A percentile compares a stretch with the other conserved stretches of the same genome.
These are phyloP conservation scores for Phrynocephalus vlangalii DNA, from an alignment of 2,797 vertebrate genomes.

Conservation along the genomic window DNA sequence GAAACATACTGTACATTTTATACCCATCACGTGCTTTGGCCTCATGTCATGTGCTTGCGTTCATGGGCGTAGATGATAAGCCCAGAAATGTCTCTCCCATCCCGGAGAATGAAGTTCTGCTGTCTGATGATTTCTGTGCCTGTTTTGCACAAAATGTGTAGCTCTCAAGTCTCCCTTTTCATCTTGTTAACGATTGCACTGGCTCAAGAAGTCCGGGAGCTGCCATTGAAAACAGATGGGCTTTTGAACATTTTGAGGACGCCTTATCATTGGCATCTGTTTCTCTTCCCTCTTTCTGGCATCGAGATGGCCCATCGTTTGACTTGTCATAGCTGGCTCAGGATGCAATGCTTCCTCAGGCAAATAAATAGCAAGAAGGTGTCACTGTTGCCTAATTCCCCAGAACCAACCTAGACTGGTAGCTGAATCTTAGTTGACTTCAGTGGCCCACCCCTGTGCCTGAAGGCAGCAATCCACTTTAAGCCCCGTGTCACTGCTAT, in stretches of 20 bases:
- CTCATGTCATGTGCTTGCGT: constrained; percentile 20
- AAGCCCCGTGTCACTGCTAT: too few relatives aligned
- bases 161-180: too few relatives aligned
- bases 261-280: neutral
- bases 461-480: neutral
- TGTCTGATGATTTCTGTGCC: neutral
- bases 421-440: neutral
- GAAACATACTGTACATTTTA: constrained; percentile 64
- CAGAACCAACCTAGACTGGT: neutral
- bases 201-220: too few relatives aligned
- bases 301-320: too few relatives aligned
- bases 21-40: constrained; percentile 35
- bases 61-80: constrained; percentile 51
- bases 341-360: neutral
- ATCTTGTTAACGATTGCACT: too few relatives aligned
- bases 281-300: neutral
- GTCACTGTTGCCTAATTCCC: neutral
- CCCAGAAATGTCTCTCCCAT: constrained; percentile 36
- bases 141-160: neutral
- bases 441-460: neutral
- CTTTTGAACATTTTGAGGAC: too few relatives aligned
- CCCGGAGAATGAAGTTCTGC: neutral
- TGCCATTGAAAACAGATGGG: too few relatives aligned
- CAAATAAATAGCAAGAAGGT: neutral
- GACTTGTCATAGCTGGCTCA: neutral